Evolutionary conservation across 1,140 invertebrate genomes (phyloP).

Genomic region (Archegozetes longisetosus): DNA sequence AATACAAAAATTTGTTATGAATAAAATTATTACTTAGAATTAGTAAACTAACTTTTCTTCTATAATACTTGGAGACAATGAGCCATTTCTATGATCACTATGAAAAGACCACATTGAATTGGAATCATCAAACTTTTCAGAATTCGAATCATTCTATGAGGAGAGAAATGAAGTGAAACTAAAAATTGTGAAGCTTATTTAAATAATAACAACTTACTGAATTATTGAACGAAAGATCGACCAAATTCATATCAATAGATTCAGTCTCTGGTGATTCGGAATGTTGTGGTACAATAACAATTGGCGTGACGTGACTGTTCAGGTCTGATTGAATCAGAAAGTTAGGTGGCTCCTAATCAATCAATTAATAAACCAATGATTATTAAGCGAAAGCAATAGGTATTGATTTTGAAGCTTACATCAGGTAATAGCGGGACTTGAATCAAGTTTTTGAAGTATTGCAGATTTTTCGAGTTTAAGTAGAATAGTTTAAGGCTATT

Average conservation of each 20-base stretch:
- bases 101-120: constrained; percentile 17
- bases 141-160: constrained; percentile 4
- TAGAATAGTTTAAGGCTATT: constrained; percentile 72
- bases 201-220: neutral
- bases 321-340: constrained; percentile 85
- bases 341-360: constrained; percentile 68
- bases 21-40: neutral
- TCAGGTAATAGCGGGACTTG: constrained; percentile 81
- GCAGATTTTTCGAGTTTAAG: constrained; percentile 72
- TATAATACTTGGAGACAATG: constrained; percentile 38
- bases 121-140: constrained; percentile 14
- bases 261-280: constrained; percentile 42
- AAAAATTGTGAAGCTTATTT: too few relatives aligned
- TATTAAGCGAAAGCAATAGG: constrained; percentile 8
- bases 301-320: constrained; percentile 77
- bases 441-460: constrained; percentile 94
- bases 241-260: constrained; percentile 23
- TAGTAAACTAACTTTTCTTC: constrained; percentile 33
- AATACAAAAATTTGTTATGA: constrained; percentile 3
- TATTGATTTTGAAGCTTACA: constrained; percentile 32
- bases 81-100: constrained; percentile 33
- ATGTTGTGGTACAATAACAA: constrained; percentile 65
- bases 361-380: constrained; percentile 1
- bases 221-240: constrained; percentile 22
- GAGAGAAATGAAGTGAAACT: neutral